Evolutionary conservation across 2,888 invertebrate genomes (phyloP), one percentile per base, ranked within the genome.

Genomic region (Temnothorax unifasciatus): DNA sequence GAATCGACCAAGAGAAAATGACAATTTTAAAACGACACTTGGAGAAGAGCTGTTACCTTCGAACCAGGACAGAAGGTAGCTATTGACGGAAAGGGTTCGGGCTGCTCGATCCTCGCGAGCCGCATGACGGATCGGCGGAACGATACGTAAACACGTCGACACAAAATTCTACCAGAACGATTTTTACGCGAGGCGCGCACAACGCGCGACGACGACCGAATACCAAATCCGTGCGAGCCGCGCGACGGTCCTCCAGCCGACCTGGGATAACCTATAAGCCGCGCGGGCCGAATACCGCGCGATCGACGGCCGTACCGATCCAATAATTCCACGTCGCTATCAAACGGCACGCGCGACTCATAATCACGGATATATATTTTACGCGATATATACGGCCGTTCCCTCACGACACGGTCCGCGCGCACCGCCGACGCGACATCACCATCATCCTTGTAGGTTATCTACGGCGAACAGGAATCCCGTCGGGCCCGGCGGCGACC

Each of bases 401-500:
- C n/a, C 25, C 47, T 52, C 52, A 34, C 52, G 71, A 54, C 41
- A 76, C 79, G 57, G 44, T 47, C 29, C 29, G 29, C 50, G 57
- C 54, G 50, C 84, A 34, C 76, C 66, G 44, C 82, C 82, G 63
- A 61, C 82, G 64, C 47, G 66, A 66, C 66, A 44, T 4, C 66
- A 52, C 34, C 73, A 57, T 21, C 50, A 47, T 64, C 13, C 38
- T 64, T 71, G 85, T 84, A 93, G 92, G 92, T 92, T 92, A 93
- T 90, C 91, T 89, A 86, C 89, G 81, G 84, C 77, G 82, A 88
- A 85, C 86, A 85, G 84, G 84, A 79, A 89, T 87, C 88, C 88
- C 86, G 87, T 87, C 87, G 87, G 86, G 89, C 88, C 90, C 88
- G 89, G 91, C 91, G 92, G 92, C 86, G 88, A 83, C 87, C 84